Base-by-base conservation (phyloP, 92 coral and sea anemone species). In the Anthopleura xanthogrammica region DNA sequence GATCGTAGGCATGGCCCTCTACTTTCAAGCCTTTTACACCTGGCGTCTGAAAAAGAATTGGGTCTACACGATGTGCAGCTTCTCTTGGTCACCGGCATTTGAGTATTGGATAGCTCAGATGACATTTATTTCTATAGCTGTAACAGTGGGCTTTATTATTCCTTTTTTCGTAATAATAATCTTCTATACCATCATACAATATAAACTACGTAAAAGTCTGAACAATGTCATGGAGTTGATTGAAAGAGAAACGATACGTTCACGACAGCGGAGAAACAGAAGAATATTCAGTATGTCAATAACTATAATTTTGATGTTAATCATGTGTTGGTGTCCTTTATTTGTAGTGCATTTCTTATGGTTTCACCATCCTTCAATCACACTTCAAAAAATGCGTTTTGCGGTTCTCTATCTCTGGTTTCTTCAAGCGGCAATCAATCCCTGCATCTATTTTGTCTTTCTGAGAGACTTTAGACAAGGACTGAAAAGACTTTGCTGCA, bases 401-500 rank as follows among this genome's bases (percentile, higher is more conserved):
- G 42, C 41, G 6, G 5, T 36, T 68, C 7, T 36, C 14, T 68
- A 68, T 36, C 16, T 68, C 2, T 23, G 16, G 16, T 68, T 5
- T 12, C 74, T 68, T 68, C 74, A 29, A 68, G 36, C 74, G 16
- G 74, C 74, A 23, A 29, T 68, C 74, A 68, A 68, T 68, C 74
- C 74, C 16, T 68, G 20, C 74, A 68, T 68, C 42, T 68, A 68
- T 68, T 68, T 68, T 13, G 13, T 68, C 4, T 68, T 23, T 68
- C 16, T 68, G 42, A 68, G 74, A 68, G 74, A 68, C 74, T 68
- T 68, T 36, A 68, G 74, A 68, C 42, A 68, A 68, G 74, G 74
- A 68, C 42, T 68, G 6, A 68, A 68, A 68, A 29, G 41, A 24
- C 46, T 68, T 68, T 29, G 14, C 74, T 36, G 74, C 17, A 68